These are phyloP conservation scores for Odontocolon sp. DNA, from an alignment of 2,888 invertebrate species.

Conservation along the genomic window DNA sequence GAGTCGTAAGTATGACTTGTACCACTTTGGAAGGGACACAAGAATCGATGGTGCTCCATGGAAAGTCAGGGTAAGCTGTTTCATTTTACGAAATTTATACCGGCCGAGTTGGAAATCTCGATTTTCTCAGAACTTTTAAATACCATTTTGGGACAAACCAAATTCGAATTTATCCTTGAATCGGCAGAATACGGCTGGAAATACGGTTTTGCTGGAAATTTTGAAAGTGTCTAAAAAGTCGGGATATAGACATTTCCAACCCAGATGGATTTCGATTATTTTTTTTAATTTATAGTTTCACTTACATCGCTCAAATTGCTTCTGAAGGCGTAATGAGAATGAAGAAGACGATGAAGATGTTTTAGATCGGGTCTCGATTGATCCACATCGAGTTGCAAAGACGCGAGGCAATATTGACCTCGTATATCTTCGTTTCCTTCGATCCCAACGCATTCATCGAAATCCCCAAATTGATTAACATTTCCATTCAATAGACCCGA, in stretches of 20 bases:
- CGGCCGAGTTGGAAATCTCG: no score
- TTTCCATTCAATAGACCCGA: constrained; percentile 87
- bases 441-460: constrained; percentile 85
- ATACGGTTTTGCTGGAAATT: no score
- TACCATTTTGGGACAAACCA: no score
- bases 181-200: no score
- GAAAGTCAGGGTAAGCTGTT: constrained; percentile 59
- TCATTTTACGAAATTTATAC: no score
- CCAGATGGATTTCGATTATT: no score
- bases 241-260: no score
- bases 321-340: constrained; percentile 85
- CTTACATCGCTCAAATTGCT: constrained; percentile 87
- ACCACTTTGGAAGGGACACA: constrained; percentile 53
- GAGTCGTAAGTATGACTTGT: neutral
- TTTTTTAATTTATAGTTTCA: constrained; percentile 68
- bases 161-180: no score
- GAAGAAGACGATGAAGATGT: constrained; percentile 82
- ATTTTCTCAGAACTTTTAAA: no score
- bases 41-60: constrained; percentile 60
- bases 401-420: constrained; percentile 86
- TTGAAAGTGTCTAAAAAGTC: no score
- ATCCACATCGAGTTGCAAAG: constrained; percentile 83
- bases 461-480: constrained; percentile 87
- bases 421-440: constrained; percentile 80
- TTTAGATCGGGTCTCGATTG: constrained; percentile 80